A percentile compares a stretch with the other conserved stretches of the same genome.
phyloP scores from a whole-genome alignment of 2,113 vertebrate genomes.

The Thermophis baileyi region DNA sequence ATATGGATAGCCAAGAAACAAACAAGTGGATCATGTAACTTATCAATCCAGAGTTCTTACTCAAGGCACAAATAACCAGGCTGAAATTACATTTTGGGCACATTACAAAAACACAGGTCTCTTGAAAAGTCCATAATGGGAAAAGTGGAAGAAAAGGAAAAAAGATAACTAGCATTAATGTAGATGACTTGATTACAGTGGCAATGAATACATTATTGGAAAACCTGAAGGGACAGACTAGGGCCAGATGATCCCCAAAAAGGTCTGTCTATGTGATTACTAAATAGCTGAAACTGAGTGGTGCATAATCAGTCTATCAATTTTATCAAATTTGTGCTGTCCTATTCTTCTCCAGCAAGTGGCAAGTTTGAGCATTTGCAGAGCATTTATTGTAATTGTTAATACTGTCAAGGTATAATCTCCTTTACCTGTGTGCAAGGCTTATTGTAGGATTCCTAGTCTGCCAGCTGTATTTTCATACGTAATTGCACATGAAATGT shows the following conservation, averaged over 20 bases:
- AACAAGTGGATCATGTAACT: too few species aligned
- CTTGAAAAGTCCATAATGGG: background rate
- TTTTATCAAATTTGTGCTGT: constrained; percentile 42
- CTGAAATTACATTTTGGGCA: background rate
- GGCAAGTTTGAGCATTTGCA: constrained; percentile 46
- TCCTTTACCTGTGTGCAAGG: constrained; percentile 44
- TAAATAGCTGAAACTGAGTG: background rate
- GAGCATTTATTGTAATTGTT: constrained; percentile 44
- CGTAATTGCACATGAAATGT: constrained; percentile 18
- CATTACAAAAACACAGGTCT: background rate
- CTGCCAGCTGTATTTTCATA: constrained; percentile 26
- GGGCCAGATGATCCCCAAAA: background rate
- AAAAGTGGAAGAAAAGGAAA: background rate
- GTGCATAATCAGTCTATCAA: background rate
- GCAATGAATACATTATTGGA: background rate
- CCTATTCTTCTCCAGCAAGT: constrained; percentile 51
- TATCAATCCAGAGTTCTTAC: too few species aligned
- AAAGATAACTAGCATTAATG: background rate
- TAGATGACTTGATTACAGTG: background rate
- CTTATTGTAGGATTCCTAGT: constrained; percentile 47
- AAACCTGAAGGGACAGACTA: background rate
- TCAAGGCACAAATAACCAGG: too few species aligned
- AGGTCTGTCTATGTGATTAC: background rate
- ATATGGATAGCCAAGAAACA: too few species aligned
- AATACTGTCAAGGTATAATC: constrained; percentile 51